These are phyloP conservation scores for Penaeus monodon DNA, from an alignment of 2,888 invertebrate genomes.

Conservation along the genomic window DNA sequence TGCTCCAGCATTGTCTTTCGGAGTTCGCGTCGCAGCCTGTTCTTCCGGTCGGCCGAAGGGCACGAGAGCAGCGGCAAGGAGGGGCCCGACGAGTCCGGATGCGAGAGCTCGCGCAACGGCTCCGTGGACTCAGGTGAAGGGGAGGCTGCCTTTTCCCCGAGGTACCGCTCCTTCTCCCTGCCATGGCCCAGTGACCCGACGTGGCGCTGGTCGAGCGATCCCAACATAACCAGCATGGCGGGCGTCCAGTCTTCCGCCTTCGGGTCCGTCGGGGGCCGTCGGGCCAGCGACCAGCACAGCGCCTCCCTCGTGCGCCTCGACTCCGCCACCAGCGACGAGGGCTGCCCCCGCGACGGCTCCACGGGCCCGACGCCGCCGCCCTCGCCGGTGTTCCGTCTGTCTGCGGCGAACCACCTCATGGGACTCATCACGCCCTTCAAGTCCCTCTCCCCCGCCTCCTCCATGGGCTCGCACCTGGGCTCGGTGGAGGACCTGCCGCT, in stretches of 20 bases:
- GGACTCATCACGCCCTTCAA: slow-evolving; percentile 54
- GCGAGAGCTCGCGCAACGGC: slow-evolving; percentile 12
- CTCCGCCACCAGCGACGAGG: slow-evolving; percentile 58
- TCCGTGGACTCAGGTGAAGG: slow-evolving; percentile 35
- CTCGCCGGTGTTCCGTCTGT: slow-evolving; percentile 16
- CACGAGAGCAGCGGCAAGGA: background rate
- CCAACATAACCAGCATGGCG: slow-evolving; percentile 15
- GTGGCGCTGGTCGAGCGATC: slow-evolving; percentile 48
- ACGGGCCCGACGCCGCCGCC: slow-evolving; percentile 33
- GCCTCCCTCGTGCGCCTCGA: slow-evolving; percentile 45
- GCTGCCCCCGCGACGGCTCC: slow-evolving; percentile 43
- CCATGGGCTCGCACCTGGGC: slow-evolving; percentile 49
- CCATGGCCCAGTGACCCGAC: slow-evolving; percentile 39
- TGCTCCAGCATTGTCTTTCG: slow-evolving; percentile 22
- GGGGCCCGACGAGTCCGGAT: background rate
- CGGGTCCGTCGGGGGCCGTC: background rate
- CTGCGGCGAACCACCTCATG: slow-evolving; percentile 18
- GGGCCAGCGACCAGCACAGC: slow-evolving; percentile 14
- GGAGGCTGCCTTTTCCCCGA: background rate
- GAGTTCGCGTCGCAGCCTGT: background rate
- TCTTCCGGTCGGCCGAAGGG: background rate
- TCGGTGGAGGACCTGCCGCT: slow-evolving; percentile 57
- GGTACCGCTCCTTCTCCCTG: slow-evolving; percentile 34
- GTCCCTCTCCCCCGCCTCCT: slow-evolving; percentile 58
- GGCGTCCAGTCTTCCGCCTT: too few species aligned